Evolutionary conservation across 2,113 vertebrate species (phyloP).

Genomic region (Pristiophorus japonicus): DNA sequence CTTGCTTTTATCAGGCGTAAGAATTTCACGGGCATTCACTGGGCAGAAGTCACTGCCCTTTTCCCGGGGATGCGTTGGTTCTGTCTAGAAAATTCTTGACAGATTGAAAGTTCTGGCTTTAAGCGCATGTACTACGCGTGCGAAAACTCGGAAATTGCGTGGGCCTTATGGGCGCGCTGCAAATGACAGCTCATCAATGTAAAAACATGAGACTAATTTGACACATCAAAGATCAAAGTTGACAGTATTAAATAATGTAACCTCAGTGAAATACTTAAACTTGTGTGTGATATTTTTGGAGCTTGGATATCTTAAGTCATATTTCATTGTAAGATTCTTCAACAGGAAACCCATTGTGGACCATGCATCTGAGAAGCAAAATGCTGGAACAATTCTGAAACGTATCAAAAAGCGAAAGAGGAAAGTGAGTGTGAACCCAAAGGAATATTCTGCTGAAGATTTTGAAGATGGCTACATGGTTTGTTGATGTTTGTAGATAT

Average conservation of each 20-base stretch:
- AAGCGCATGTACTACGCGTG: too few relatives aligned
- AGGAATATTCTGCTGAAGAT: slow-evolving; percentile 25
- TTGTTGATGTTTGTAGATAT: slow-evolving; percentile 9
- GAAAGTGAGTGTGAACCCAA: slow-evolving; percentile 19
- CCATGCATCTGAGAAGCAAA: background rate
- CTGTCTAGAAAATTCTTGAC: too few relatives aligned
- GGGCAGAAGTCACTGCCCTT: too few relatives aligned
- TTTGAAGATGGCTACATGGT: slow-evolving; percentile 35
- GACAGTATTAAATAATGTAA: background rate
- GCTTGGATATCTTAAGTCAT: background rate
- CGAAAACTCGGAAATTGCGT: too few relatives aligned
- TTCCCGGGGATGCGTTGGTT: too few relatives aligned
- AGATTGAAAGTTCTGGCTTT: too few relatives aligned
- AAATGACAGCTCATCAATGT: too few relatives aligned
- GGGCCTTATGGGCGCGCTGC: too few relatives aligned
- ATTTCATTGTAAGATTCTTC: slow-evolving; percentile 17
- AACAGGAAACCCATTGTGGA: background rate
- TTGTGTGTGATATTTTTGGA: background rate
- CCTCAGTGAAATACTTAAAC: background rate
- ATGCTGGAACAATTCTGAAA: slow-evolving; percentile 15
- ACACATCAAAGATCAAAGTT: background rate
- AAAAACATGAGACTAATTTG: background rate
- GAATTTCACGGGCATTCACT: too few relatives aligned
- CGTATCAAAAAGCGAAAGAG: background rate
- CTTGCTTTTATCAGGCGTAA: too few relatives aligned